Evolutionary conservation across 2,113 vertebrate genomes (phyloP).

Genomic region (Cranoglanis bouderius): DNA sequence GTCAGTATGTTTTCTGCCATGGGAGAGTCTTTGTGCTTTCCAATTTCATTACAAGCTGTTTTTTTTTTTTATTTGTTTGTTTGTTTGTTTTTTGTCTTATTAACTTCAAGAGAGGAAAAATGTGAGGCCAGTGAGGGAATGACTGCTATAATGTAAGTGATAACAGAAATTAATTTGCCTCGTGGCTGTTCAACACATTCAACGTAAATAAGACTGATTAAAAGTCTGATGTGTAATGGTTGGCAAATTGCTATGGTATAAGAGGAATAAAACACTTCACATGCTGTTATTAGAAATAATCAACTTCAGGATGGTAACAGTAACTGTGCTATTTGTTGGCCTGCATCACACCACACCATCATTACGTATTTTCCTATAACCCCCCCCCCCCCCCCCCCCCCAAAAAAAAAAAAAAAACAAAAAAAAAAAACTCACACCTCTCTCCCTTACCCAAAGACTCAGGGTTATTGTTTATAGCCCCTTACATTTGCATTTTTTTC

Average conservation of each 20-base stretch:
- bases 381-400: not conserved
- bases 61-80: not conserved
- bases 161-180: not conserved
- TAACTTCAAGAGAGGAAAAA: not conserved
- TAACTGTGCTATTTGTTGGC: not conserved
- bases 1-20: not conserved
- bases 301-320: not conserved
- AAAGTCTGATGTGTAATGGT: not conserved
- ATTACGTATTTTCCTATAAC: not conserved
- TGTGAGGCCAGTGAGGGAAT: not conserved
- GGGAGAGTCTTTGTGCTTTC: not conserved
- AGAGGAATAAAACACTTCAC: not conserved
- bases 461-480: not conserved
- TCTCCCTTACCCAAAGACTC: too few relatives aligned
- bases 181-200: not conserved
- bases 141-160: not conserved
- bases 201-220: not conserved
- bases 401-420: too few relatives aligned
- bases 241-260: not conserved
- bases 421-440: too few relatives aligned
- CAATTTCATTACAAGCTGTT: not conserved
- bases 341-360: not conserved
- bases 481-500: constrained; percentile 16
- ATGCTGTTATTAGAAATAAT: not conserved
- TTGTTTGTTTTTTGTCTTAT: not conserved